Percentiles rank a stretch among this genome's conserved stretches.
Evolutionary conservation across 1,140 invertebrate species (phyloP).

Genomic region (Drosophila nannoptera): DNA sequence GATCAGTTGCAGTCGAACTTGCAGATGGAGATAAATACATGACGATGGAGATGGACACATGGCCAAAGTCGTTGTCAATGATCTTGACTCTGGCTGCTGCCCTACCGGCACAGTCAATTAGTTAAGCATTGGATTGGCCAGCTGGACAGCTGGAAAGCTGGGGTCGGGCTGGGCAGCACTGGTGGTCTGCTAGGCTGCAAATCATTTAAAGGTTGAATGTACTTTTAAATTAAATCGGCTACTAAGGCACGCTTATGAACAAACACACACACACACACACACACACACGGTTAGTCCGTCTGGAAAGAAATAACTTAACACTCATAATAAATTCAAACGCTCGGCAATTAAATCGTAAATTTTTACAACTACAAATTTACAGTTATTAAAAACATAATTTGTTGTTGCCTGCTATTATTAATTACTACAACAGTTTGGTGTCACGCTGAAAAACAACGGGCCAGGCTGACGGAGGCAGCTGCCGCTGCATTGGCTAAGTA

Average conservation of each 20-base stretch:
- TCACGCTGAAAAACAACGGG: conserved; percentile 65
- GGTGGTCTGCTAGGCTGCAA: conserved; percentile 42
- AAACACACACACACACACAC: conserved; percentile 4
- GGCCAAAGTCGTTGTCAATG: conserved; percentile 15
- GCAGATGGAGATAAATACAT: conserved; percentile 18
- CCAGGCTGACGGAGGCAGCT: conserved; percentile 9
- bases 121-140: conserved; percentile 6
- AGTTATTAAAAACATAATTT: conserved; percentile 77
- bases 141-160: conserved; percentile 20
- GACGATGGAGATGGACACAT: conserved; percentile 26
- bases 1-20: conserved; percentile 17
- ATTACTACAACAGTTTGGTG: conserved; percentile 75
- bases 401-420: conserved; percentile 71
- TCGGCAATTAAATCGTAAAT: conserved; percentile 74
- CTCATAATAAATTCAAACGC: conserved; percentile 74
- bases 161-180: conserved; percentile 55
- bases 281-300: conserved; percentile 6
- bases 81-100: conserved; percentile 34
- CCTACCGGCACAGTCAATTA: conserved; percentile 36
- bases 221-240: conserved; percentile 5
- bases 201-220: conserved; percentile 37
- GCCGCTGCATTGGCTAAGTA: conserved; percentile 37
- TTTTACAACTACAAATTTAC: conserved; percentile 78
- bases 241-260: background rate
- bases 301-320: conserved; percentile 51